Percentiles rank a stretch among this genome's conserved stretches.
These are phyloP conservation scores for Gallinago jamesoni DNA, from an alignment of 2,113 vertebrate species.

Conservation along the genomic window DNA sequence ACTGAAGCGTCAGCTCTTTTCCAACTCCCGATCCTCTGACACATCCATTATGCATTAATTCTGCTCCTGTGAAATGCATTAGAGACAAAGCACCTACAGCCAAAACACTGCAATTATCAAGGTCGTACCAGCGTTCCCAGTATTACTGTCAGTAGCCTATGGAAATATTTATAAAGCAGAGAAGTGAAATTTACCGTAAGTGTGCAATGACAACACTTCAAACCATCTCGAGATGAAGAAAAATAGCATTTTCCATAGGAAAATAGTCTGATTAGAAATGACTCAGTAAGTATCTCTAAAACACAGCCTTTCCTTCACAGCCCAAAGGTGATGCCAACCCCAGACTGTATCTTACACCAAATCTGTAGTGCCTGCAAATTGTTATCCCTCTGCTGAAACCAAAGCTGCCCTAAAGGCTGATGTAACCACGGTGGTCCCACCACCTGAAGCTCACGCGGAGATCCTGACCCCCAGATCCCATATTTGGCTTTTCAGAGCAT, in stretches of 20 bases:
- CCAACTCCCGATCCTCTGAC: background rate
- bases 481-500: background rate
- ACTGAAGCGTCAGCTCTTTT: background rate
- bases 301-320: background rate
- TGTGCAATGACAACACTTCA: background rate
- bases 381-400: background rate
- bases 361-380: background rate
- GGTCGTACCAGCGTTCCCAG: background rate
- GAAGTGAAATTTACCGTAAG: background rate
- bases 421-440: background rate
- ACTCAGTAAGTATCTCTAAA: background rate
- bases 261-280: background rate
- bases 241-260: background rate
- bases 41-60: background rate
- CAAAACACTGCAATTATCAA: background rate
- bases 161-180: background rate
- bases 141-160: background rate
- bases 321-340: background rate
- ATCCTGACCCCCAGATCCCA: background rate
- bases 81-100: background rate
- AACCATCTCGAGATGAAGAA: background rate
- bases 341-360: background rate
- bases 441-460: background rate
- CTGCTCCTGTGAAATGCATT: background rate
- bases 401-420: background rate